phyloP scores from a whole-genome alignment of 2,113 vertebrate species.

The Lutjanus erythropterus region DNA sequence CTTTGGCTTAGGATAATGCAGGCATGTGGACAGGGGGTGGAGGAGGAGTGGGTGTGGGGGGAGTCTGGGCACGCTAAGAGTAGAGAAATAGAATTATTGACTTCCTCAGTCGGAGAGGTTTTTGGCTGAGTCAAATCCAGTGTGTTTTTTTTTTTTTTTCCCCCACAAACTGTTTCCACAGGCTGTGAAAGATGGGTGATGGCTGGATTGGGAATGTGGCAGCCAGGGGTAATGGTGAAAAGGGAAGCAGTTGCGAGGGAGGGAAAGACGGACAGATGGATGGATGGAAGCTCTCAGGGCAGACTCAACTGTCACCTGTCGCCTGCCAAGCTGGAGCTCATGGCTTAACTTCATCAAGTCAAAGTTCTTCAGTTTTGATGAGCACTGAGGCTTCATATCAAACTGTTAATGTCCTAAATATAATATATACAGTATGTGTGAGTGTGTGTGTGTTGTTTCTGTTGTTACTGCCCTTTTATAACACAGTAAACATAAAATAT shows the following conservation, averaged over 20 bases:
- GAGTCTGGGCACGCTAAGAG: neutral
- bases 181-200: slow-evolving; percentile 41
- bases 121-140: slow-evolving; percentile 51
- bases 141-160: neutral
- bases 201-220: neutral
- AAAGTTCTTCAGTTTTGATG: slow-evolving; percentile 32
- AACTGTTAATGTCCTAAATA: slow-evolving; percentile 16
- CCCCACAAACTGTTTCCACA: slow-evolving; percentile 32
- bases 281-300: slow-evolving; percentile 15
- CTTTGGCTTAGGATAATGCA: slow-evolving; percentile 70
- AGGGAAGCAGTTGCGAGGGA: slow-evolving; percentile 1
- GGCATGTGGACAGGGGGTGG: slow-evolving; percentile 32
- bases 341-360: slow-evolving; percentile 46
- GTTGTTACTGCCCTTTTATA: slow-evolving; percentile 25
- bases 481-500: slow-evolving; percentile 29
- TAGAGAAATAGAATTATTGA: slow-evolving; percentile 47
- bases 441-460: neutral
- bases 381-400: slow-evolving; percentile 32
- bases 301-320: slow-evolving; percentile 29
- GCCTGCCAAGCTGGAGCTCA: slow-evolving; percentile 31
- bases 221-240: neutral
- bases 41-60: neutral
- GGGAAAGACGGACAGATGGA: slow-evolving; percentile 16
- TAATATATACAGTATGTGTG: neutral
- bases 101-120: slow-evolving; percentile 40